phyloP scores from a whole-genome alignment of 2,797 vertebrate species.

The Lates japonicus region DNA sequence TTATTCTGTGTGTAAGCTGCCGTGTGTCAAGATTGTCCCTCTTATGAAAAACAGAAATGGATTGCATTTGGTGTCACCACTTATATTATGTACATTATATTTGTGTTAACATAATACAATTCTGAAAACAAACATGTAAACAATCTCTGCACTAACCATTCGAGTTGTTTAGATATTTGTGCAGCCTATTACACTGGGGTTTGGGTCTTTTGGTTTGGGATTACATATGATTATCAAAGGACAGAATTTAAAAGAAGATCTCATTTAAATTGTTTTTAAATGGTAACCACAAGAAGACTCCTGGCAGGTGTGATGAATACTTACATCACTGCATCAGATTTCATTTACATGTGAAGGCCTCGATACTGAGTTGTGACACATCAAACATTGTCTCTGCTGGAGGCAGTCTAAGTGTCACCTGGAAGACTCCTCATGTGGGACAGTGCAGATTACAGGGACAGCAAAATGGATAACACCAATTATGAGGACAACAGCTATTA shows the following conservation, averaged over 20 bases:
- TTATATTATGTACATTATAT: slow-evolving; percentile 1
- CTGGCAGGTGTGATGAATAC: slow-evolving; percentile 61
- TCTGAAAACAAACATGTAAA: slow-evolving; percentile 9
- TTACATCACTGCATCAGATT: slow-evolving; percentile 41
- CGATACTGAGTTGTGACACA: slow-evolving; percentile 27
- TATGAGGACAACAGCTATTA: slow-evolving; percentile 64
- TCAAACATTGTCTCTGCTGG: slow-evolving; percentile 62
- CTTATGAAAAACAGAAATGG: background rate
- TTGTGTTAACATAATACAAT: slow-evolving; percentile 6
- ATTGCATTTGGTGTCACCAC: background rate
- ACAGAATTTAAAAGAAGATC: slow-evolving; percentile 34
- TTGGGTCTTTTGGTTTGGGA: slow-evolving; percentile 6
- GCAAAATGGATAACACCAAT: slow-evolving; percentile 68
- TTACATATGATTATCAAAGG: slow-evolving; percentile 56
- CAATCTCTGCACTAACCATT: background rate
- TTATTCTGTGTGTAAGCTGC: slow-evolving; percentile 14
- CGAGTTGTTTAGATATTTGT: slow-evolving; percentile 1
- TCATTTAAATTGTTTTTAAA: slow-evolving; percentile 63
- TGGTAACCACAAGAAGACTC: slow-evolving; percentile 44
- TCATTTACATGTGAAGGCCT: slow-evolving; percentile 62
- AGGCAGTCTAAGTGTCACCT: slow-evolving; percentile 56
- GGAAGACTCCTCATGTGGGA: slow-evolving; percentile 24
- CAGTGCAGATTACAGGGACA: slow-evolving; percentile 62
- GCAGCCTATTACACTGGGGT: background rate
- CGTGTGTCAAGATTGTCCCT: background rate